phyloP scores from a whole-genome alignment of 2,888 invertebrate species.

The Protophormia terraenovae region DNA sequence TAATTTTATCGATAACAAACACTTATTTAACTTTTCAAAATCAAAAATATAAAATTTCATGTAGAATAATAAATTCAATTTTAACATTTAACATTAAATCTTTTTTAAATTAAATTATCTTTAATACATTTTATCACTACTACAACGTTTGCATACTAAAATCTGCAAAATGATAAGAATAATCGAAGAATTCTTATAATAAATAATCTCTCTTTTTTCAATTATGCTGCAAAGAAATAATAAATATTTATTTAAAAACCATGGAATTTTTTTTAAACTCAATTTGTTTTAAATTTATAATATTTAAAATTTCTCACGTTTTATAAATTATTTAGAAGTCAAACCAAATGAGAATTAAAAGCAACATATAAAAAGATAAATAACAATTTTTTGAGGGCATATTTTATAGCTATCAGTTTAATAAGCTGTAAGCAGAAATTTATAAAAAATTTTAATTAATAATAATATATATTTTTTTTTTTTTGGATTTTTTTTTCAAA shows the following conservation, averaged over 20 bases:
- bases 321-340: background rate
- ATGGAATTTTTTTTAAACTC: background rate
- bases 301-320: constrained; percentile 18
- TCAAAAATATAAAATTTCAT: too few relatives aligned
- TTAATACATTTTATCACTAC: too few relatives aligned
- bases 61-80: too few relatives aligned
- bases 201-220: too few relatives aligned
- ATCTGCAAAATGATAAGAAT: too few relatives aligned
- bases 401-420: background rate
- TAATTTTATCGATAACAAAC: too few relatives aligned
- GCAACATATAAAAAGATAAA: background rate
- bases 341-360: background rate
- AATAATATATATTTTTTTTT: background rate
- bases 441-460: background rate
- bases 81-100: too few relatives aligned
- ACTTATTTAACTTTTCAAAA: too few relatives aligned
- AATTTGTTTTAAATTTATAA: background rate
- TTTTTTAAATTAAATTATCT: too few relatives aligned
- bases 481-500: background rate
- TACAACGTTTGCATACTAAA: too few relatives aligned
- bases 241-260: background rate
- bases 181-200: too few relatives aligned
- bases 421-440: background rate
- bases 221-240: too few relatives aligned
- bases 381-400: background rate